phyloP scores from a whole-genome alignment of 2,797 vertebrate genomes.

The Phalanger gymnotis region DNA sequence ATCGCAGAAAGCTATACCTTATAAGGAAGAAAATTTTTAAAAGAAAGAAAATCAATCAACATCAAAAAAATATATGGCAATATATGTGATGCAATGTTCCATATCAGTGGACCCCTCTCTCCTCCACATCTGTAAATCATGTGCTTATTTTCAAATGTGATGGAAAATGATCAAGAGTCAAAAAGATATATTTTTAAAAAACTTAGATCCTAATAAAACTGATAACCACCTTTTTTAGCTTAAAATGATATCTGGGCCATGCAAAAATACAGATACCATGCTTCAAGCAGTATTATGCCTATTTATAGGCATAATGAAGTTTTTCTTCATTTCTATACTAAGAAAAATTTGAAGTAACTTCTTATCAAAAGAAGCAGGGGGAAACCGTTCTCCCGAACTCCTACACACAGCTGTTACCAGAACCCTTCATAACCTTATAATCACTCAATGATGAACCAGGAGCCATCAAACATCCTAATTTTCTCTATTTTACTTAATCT shows the following conservation, averaged over 20 bases:
- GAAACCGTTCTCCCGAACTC: constrained; percentile 14
- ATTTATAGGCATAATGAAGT: neutral
- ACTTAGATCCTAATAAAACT: neutral
- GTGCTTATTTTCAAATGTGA: neutral
- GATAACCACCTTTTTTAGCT: neutral
- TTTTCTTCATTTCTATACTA: constrained; percentile 26
- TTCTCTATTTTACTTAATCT: constrained; percentile 29
- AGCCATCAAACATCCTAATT: constrained; percentile 5
- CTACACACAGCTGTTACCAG: constrained; percentile 52
- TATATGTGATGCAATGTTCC: neutral
- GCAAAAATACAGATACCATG: neutral
- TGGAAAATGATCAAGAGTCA: neutral
- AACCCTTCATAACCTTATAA: constrained; percentile 20
- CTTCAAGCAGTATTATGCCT: neutral
- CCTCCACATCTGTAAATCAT: neutral
- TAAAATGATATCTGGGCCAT: neutral
- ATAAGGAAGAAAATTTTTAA: neutral
- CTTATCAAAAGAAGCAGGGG: constrained; percentile 27
- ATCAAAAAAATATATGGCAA: neutral
- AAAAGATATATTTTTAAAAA: neutral
- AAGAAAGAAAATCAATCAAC: neutral
- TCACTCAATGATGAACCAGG: constrained; percentile 24
- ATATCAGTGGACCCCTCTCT: neutral
- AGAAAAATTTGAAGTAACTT: constrained; percentile 22
- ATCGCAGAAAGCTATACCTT: neutral